A percentile compares a stretch with the other conserved stretches of the same genome.
Evolutionary conservation across 2,113 vertebrate genomes (phyloP).

Genomic region (Oceanites oceanicus): DNA sequence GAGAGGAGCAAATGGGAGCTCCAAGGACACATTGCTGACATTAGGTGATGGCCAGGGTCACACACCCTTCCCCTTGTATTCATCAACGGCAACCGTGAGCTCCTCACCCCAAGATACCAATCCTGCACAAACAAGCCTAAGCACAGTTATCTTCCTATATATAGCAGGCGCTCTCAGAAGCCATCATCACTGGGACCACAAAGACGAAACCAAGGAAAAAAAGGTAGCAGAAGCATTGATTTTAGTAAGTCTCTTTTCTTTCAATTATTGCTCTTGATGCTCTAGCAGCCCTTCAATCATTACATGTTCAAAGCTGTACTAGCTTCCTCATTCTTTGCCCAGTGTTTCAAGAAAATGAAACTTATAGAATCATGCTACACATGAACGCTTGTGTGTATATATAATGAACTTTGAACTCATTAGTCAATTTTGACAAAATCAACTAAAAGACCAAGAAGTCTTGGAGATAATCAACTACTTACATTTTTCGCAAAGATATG

Average conservation of each 20-base stretch:
- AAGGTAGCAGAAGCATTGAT: neutral
- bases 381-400: neutral
- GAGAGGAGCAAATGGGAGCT: neutral
- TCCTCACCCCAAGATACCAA: neutral
- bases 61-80: neutral
- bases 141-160: neutral
- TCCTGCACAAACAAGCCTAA: neutral
- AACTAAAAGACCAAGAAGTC: neutral
- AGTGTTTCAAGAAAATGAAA: neutral
- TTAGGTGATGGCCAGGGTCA: neutral
- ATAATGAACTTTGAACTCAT: neutral
- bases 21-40: neutral
- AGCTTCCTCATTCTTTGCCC: neutral
- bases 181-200: neutral
- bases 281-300: neutral
- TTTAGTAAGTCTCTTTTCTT: neutral
- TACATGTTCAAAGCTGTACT: neutral
- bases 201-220: neutral
- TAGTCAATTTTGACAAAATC: neutral
- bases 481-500: neutral
- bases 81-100: neutral
- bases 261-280: neutral
- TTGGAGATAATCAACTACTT: neutral
- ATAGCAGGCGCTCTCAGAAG: neutral
- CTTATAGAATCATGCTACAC: neutral